Conservation (phyloP, 2,797 vertebrate genomes). For the Poecile montanus region DNA sequence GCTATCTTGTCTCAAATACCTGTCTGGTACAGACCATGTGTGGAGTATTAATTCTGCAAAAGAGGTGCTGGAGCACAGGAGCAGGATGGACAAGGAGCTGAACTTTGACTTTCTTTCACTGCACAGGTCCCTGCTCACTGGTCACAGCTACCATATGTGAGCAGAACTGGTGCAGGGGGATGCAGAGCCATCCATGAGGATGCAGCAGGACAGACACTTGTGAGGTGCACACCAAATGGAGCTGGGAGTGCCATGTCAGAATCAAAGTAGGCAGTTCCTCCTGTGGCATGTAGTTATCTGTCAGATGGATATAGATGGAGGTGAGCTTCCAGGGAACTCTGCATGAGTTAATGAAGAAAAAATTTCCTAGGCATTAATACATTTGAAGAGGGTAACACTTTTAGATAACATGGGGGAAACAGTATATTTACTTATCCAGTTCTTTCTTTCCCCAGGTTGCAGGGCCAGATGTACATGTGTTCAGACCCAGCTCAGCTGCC, state of each 20-base stretch:
- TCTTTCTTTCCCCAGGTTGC: background rate
- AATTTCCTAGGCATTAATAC: background rate
- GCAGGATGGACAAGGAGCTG: background rate
- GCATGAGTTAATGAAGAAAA: background rate
- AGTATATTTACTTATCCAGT: background rate
- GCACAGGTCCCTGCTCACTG: background rate
- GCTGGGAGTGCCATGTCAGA: background rate
- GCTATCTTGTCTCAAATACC: conserved; percentile 38
- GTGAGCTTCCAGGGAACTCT: background rate
- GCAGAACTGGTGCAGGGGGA: background rate
- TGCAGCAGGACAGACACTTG: background rate
- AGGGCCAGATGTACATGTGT: background rate
- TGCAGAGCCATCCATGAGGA: background rate
- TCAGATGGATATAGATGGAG: background rate
- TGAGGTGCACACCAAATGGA: background rate
- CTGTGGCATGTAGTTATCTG: accelerated
- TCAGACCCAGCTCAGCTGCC: background rate
- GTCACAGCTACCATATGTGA: background rate
- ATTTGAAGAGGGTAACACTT: background rate
- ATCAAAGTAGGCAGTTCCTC: background rate
- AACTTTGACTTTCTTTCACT: background rate
- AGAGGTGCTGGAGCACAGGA: background rate
- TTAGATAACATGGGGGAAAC: background rate
- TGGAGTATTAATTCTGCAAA: background rate
- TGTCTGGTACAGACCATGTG: conserved; percentile 17